phyloP scores from a whole-genome alignment of 2,113 vertebrate genomes.

The Archilochus colubris region DNA sequence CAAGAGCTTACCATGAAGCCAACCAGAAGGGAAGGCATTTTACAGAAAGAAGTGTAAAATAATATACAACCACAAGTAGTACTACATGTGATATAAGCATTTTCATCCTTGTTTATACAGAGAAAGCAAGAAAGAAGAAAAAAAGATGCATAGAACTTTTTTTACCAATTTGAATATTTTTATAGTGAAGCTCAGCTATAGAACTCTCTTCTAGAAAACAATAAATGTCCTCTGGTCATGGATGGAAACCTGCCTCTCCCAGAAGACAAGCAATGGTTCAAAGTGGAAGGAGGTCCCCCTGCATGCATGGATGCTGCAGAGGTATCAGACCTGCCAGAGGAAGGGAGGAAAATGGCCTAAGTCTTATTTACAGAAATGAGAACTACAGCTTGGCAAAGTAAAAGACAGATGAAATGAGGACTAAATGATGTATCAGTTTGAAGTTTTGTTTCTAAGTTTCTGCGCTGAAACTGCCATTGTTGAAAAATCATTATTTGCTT shows the following conservation, averaged over 20 bases:
- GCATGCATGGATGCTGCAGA: fast-evolving
- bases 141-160: not conserved
- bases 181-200: not conserved
- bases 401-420: not conserved
- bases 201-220: not conserved
- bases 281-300: not conserved
- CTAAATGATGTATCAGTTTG: not conserved
- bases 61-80: not conserved
- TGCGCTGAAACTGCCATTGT: not conserved
- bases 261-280: not conserved
- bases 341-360: not conserved
- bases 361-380: not conserved
- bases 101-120: not conserved
- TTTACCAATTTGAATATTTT: not conserved
- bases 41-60: not conserved
- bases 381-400: not conserved
- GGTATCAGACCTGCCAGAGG: not conserved
- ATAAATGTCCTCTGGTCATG: not conserved
- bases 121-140: not conserved
- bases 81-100: not conserved
- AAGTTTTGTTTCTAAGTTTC: constrained; percentile 14
- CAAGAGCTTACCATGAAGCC: not conserved
- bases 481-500: not conserved
- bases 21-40: not conserved
- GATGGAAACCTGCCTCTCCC: not conserved